These are phyloP conservation scores for Clusia tigrina DNA, from an alignment of 2,888 invertebrate species.

Conservation along the genomic window DNA sequence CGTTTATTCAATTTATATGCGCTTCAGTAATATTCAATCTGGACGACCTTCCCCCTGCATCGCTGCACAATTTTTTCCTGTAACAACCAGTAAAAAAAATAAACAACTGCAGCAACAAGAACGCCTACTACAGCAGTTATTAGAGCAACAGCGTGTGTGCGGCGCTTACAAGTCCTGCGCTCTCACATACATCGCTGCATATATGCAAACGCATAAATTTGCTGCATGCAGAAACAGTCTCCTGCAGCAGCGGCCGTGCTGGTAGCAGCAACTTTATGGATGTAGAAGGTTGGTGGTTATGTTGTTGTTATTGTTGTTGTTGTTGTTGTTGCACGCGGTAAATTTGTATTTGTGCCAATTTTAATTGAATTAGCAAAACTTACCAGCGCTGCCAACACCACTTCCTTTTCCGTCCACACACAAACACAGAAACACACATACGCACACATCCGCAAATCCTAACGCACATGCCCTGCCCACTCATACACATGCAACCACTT, in stretches of 20 bases:
- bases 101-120: slow-evolving; percentile 5
- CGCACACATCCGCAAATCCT: slow-evolving; percentile 7
- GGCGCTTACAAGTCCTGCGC: neutral
- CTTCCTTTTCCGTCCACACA: neutral
- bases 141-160: neutral
- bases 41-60: no score
- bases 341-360: slow-evolving; percentile 38
- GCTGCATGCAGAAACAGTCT: neutral
- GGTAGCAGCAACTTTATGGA: no score
- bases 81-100: neutral
- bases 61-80: slow-evolving; percentile 10
- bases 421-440: slow-evolving; percentile 5
- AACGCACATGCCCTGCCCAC: slow-evolving; percentile 7
- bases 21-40: slow-evolving; percentile 6
- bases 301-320: slow-evolving; percentile 16
- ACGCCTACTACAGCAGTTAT: neutral
- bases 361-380: slow-evolving; percentile 55
- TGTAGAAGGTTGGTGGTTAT: slow-evolving; percentile 10
- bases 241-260: neutral
- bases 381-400: slow-evolving; percentile 16
- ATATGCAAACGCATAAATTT: neutral
- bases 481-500: neutral
- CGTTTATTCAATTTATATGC: slow-evolving; percentile 2
- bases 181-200: neutral
- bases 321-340: slow-evolving; percentile 23